Base-by-base conservation (phyloP, 1,140 invertebrate genomes). In the Dinoponera quadriceps region DNA sequence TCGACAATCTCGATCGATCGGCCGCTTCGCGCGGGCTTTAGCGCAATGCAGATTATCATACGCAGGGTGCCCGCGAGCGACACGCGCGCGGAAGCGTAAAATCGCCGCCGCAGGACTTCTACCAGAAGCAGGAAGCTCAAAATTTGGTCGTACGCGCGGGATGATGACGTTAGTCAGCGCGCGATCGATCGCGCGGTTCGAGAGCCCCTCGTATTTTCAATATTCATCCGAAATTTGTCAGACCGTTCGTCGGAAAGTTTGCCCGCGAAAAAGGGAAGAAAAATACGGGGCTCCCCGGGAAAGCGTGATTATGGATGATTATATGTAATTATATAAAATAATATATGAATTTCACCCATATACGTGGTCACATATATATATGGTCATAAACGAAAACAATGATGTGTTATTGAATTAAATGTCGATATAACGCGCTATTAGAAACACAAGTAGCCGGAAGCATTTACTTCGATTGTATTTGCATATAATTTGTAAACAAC, bases 81-180 rank as follows among this genome's bases (percentile, higher is more conserved):
- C 49, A 80, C 75, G 54, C 51, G 29, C 75, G 65, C 75, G 65
- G 69, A 80, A 80, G 51, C 33, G 57, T 48, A 65, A 80, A 80
- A 80, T 78, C 68, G 29, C 63, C 49, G 62, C 63, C 49, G 75
- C 49, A 69, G 38, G 38, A 69, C 59, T 48, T 80, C 75, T 29
- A 57, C 51, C 9, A 54, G 20, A 44, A 44, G 60, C 71, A 75
- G 57, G 25, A 65, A 75, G 66, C 72, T 83, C 33, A 29, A 84
- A 81, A 84, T 85, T 88, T 87, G 48, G 75, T 80, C 74, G 84
- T 62, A 69, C 82, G 68, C 57, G 77, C 75, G 63, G 75, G 72
- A 85, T 73, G 75, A 87, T 88, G 85, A 88, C 85, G 86, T 84
- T 84, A 87, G 85, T 88, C 78, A 71, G 60, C 55, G 69, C 73